Percentiles rank a stretch among this genome's conserved stretches.
These are phyloP conservation scores for Geococcyx californianus DNA, from an alignment of 2,113 vertebrate species.

Conservation along the genomic window DNA sequence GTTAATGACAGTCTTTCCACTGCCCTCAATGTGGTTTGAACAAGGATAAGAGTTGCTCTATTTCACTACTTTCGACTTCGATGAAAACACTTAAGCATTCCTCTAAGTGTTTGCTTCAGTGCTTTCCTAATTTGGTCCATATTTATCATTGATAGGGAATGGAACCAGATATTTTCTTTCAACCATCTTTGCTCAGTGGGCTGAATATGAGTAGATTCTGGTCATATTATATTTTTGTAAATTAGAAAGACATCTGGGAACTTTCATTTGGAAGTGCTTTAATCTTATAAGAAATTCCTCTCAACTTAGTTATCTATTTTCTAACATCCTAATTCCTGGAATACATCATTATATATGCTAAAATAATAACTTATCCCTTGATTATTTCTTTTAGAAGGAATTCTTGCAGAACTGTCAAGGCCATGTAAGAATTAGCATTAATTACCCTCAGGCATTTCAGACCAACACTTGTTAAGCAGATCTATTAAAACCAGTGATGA, in stretches of 20 bases:
- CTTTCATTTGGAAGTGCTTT: not conserved
- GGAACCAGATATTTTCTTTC: not conserved
- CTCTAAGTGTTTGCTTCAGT: not conserved
- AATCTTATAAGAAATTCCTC: not conserved
- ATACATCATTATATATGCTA: constrained; percentile 12
- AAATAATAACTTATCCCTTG: constrained; percentile 33
- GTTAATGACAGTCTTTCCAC: constrained; percentile 41
- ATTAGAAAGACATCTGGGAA: not conserved
- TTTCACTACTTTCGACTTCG: not conserved
- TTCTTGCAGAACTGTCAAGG: constrained; percentile 31
- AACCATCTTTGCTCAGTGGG: not conserved
- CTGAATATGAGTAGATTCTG: not conserved
- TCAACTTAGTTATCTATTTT: not conserved
- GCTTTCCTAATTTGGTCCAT: not conserved
- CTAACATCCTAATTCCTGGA: not conserved
- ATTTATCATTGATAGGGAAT: not conserved
- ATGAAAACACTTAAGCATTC: constrained; percentile 1
- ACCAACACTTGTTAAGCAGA: constrained; percentile 26
- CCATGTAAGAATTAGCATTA: constrained; percentile 30
- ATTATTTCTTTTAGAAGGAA: constrained; percentile 34
- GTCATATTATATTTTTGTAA: not conserved
- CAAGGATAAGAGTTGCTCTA: not conserved
- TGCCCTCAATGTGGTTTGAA: constrained; percentile 15
- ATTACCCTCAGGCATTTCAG: constrained; percentile 44
- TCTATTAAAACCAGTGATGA: constrained; percentile 28